phyloP scores from a whole-genome alignment of 2,113 vertebrate species.

The Dromaius novaehollandiae region DNA sequence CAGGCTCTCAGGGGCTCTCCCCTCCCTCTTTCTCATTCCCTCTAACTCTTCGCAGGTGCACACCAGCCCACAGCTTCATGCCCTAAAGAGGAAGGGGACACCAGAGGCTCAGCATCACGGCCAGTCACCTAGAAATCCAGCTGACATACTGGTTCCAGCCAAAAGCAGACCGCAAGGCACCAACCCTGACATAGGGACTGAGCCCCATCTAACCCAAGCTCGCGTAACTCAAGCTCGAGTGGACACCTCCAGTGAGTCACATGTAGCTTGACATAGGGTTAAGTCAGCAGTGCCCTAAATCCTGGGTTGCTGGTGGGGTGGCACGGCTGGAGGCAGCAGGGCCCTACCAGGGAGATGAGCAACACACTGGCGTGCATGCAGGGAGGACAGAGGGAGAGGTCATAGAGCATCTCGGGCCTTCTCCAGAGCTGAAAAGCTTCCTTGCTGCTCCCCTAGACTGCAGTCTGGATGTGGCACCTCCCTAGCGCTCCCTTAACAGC shows the following conservation, averaged over 20 bases:
- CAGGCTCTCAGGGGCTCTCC: background rate
- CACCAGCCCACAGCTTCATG: background rate
- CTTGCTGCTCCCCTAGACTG: background rate
- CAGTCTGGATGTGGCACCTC: background rate
- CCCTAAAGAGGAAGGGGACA: background rate
- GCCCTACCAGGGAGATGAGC: background rate
- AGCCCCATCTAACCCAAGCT: background rate
- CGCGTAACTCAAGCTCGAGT: background rate
- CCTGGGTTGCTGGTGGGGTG: fast-evolving
- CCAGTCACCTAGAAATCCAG: background rate
- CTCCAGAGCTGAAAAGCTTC: background rate
- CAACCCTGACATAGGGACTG: background rate
- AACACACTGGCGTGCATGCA: fast-evolving
- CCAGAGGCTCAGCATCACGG: background rate
- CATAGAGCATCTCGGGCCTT: background rate
- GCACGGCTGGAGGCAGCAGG: background rate
- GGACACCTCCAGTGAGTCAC: background rate
- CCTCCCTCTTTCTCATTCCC: background rate
- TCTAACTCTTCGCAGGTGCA: background rate
- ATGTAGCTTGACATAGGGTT: fast-evolving
- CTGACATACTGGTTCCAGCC: background rate
- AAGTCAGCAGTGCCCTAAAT: background rate
- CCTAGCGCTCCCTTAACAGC: background rate
- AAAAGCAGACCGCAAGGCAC: background rate
- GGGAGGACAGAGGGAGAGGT: background rate